Percentiles rank a stretch among this genome's conserved stretches.
Conservation (phyloP, 1,140 invertebrate genomes). For the Stenopsyche tienmushanensis region DNA sequence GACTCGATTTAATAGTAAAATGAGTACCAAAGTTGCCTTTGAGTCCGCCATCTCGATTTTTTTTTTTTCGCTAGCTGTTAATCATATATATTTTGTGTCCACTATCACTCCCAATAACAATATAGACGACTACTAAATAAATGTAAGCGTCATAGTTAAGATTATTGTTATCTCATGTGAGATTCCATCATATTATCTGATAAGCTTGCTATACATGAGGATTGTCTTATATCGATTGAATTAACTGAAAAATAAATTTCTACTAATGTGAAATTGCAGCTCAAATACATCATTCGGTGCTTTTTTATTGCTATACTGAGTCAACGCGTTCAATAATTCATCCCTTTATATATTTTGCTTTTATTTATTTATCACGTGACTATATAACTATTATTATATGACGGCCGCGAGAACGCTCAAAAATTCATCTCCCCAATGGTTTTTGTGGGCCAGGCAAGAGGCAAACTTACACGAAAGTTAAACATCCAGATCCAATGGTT, state of each 20-base stretch:
- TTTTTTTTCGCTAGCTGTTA: background rate
- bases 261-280: too few species aligned
- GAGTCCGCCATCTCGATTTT: constrained; percentile 49
- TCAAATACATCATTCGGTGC: too few species aligned
- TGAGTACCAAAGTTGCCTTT: constrained; percentile 47
- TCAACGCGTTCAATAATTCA: too few species aligned
- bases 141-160: background rate
- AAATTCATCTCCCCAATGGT: too few species aligned
- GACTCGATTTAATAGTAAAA: background rate
- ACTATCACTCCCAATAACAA: constrained; percentile 23
- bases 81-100: background rate
- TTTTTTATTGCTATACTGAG: too few species aligned
- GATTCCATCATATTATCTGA: background rate
- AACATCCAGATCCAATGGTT: too few species aligned
- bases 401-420: too few species aligned
- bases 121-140: constrained; percentile 23
- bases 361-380: too few species aligned
- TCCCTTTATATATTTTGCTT: too few species aligned
- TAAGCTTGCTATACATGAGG: background rate
- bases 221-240: background rate
- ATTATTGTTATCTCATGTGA: constrained; percentile 10
- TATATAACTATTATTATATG: too few species aligned
- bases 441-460: too few species aligned
- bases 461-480: too few species aligned
- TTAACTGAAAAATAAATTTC: background rate